Conservation (phyloP, 2,888 invertebrate genomes). For the Catocala fraxini region DNA sequence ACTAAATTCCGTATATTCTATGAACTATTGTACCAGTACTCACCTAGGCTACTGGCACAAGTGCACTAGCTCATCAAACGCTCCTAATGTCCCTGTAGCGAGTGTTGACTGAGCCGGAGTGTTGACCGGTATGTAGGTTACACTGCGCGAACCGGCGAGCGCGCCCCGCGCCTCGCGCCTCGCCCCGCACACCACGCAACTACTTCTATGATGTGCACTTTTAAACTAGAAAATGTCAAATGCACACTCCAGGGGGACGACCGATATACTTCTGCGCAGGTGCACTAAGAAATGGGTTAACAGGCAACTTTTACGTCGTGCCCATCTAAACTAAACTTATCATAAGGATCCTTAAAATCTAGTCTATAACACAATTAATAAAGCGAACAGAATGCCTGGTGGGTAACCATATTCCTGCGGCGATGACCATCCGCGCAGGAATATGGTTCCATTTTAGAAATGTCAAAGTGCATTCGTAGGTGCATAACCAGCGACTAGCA, state of each 20-base stretch:
- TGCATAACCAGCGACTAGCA: conserved; percentile 42
- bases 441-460: conserved; percentile 41
- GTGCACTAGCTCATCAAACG: conserved; percentile 72
- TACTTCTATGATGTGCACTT: conserved; percentile 83
- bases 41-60: conserved; percentile 58
- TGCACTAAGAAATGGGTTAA: conserved; percentile 43
- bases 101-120: conserved; percentile 88
- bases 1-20: background rate
- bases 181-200: conserved; percentile 69
- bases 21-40: conserved; percentile 26
- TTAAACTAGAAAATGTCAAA: conserved; percentile 81
- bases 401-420: conserved; percentile 3
- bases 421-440: conserved; percentile 9
- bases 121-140: conserved; percentile 88
- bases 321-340: conserved; percentile 9
- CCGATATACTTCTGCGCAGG: conserved; percentile 24
- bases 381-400: conserved; percentile 11
- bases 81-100: conserved; percentile 86
- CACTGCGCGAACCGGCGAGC: conserved; percentile 79
- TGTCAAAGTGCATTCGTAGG: conserved; percentile 56
- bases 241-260: conserved; percentile 59
- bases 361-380: conserved; percentile 21
- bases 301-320: conserved; percentile 21
- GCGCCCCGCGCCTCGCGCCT: conserved; percentile 53
- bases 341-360: conserved; percentile 5